Base-by-base conservation (phyloP, 2,113 vertebrate species). In the Morone chrysops region DNA sequence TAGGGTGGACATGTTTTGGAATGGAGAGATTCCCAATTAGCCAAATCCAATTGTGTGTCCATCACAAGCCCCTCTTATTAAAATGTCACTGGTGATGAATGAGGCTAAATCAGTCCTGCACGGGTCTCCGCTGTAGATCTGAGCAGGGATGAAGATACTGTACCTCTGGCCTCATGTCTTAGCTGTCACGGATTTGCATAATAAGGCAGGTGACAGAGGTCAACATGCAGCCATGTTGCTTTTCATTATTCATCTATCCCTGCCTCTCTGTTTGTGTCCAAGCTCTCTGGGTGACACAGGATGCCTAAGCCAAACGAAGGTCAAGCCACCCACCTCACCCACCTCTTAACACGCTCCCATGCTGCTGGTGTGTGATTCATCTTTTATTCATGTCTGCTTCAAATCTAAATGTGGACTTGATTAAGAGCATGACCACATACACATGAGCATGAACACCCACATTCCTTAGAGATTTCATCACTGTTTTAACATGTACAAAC, bases 11-110 rank as follows among this genome's bases (percentile, higher is more conserved):
- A 68, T 60, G 68, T 70, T 93, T 80, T 56, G 83, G 79, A 79
- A 83, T 16, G 60, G 75, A 84, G 57, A 60, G 50, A 75, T 87
- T 88, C 79, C 80, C 53, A 87, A 90, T 82, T 74, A 87, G 62
- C 72, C 75, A 80, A 89, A 77, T 87, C 82, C 80, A 92, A 92
- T 83, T 84, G 82, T 90, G 25, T 74, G 72, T 59, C 81, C 41
- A 36, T 89, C 75, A 88, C 57, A 62, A 68, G 75, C 65, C 74
- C 63, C 73, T 87, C 67, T 86, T 86, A 90, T 92, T 90, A 92
- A 92, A 91, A 88, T 80, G 90, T 88, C 92, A 90, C 65, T 11
- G 78, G 83, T 91, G 93, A 91, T 87, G 82, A 92, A 92, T 90
- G 85, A 84, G 78, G 76, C 70, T 67, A 70, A 78, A 86, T 71